A percentile compares a stretch with the other conserved stretches of the same genome.
Conservation (phyloP, 2,797 vertebrate species). For the Philypnodon macrostomus region DNA sequence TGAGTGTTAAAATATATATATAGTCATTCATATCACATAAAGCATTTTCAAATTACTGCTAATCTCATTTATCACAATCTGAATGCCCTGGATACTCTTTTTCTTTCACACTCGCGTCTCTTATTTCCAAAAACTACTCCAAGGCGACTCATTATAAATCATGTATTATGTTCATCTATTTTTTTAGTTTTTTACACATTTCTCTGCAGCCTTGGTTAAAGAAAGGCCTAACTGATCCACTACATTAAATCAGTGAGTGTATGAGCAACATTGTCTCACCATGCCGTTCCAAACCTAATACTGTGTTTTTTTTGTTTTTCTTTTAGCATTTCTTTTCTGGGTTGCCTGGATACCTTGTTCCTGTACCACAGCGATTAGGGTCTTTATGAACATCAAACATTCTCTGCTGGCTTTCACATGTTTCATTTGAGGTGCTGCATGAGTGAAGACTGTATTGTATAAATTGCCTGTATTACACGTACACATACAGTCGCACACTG, state of each 20-base stretch:
- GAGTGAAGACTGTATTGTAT: not conserved
- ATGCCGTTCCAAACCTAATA: constrained; percentile 26
- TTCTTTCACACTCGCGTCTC: not conserved
- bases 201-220: constrained; percentile 2
- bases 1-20: too few species aligned
- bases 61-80: too few species aligned
- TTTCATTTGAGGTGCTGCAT: not conserved
- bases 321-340: too few species aligned
- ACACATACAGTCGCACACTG: not conserved
- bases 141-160: not conserved
- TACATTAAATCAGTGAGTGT: constrained; percentile 19
- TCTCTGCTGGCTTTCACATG: constrained; percentile 14
- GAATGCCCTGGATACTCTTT: too few species aligned
- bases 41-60: too few species aligned
- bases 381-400: constrained; percentile 52
- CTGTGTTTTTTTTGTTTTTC: constrained; percentile 18
- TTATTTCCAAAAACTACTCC: not conserved
- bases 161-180: not conserved
- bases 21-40: too few species aligned
- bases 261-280: constrained; percentile 16
- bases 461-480: not conserved
- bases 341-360: constrained; percentile 63
- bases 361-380: constrained; percentile 55
- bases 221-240: not conserved
- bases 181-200: constrained; percentile 1